Evolutionary conservation across 1,140 invertebrate genomes (phyloP).

Genomic region (Pemphigus obesinymphae): DNA sequence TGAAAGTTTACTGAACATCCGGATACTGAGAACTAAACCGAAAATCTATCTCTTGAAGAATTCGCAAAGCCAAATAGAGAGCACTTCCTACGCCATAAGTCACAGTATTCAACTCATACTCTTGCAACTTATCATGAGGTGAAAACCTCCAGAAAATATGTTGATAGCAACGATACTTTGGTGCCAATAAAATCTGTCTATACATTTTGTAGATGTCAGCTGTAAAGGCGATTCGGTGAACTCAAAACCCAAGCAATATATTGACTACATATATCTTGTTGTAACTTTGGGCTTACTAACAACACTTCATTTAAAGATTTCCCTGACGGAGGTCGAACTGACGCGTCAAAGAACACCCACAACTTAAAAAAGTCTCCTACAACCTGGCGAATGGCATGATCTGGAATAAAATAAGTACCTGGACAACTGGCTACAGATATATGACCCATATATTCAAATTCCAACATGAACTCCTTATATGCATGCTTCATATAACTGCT

Average conservation of each 20-base stretch:
- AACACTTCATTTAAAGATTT: slow-evolving; percentile 47
- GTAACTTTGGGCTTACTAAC: slow-evolving; percentile 48
- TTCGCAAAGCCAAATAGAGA: too few species aligned
- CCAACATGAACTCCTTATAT: slow-evolving; percentile 46
- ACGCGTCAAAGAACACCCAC: slow-evolving; percentile 51
- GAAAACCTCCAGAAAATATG: too few species aligned
- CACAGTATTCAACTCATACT: too few species aligned
- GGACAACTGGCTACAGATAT: slow-evolving; percentile 35
- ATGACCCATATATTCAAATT: slow-evolving; percentile 46
- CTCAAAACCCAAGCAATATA: slow-evolving; percentile 47
- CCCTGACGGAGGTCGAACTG: slow-evolving; percentile 44
- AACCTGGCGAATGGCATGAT: slow-evolving; percentile 47
- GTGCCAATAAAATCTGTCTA: too few species aligned
- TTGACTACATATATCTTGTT: slow-evolving; percentile 50
- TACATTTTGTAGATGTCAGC: too few species aligned
- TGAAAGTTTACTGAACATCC: not conserved
- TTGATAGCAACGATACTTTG: too few species aligned
- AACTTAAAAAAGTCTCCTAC: slow-evolving; percentile 46
- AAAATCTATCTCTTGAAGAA: not conserved
- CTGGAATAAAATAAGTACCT: slow-evolving; percentile 44
- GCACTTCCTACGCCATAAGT: too few species aligned
- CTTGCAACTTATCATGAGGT: too few species aligned
- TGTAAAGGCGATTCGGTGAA: too few species aligned
- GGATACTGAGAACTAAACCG: not conserved
- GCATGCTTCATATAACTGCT: not conserved